A percentile compares a stretch with the other conserved stretches of the same genome.
phyloP scores from a whole-genome alignment of 2,113 vertebrate genomes.

The Anarrhichthys ocellatus region DNA sequence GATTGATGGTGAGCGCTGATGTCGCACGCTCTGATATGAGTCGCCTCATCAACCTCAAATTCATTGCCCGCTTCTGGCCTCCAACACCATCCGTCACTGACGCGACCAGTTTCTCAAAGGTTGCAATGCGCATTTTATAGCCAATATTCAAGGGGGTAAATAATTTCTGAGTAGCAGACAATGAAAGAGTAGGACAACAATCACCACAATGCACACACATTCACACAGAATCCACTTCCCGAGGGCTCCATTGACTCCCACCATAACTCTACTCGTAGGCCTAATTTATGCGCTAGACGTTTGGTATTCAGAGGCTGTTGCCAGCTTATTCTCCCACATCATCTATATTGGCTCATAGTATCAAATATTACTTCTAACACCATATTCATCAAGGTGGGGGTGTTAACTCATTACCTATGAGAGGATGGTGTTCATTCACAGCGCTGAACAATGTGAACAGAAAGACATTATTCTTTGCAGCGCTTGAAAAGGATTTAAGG shows the following conservation, averaged over 20 bases:
- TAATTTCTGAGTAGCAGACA: constrained; percentile 66
- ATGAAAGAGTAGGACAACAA: constrained; percentile 60
- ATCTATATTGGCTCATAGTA: constrained; percentile 54
- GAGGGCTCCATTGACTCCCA: constrained; percentile 34
- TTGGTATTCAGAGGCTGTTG: constrained; percentile 46
- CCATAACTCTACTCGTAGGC: constrained; percentile 56
- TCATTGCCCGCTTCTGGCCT: constrained; percentile 78
- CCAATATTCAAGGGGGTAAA: constrained; percentile 70
- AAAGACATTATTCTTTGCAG: constrained; percentile 40
- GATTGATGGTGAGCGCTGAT: constrained; percentile 82
- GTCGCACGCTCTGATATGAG: constrained; percentile 81
- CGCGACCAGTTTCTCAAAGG: constrained; percentile 67
- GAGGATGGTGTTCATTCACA: constrained; percentile 44
- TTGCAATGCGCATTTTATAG: constrained; percentile 66
- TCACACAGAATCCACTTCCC: constrained; percentile 56
- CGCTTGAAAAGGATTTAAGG: constrained; percentile 18
- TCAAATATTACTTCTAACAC: constrained; percentile 57
- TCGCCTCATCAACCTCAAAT: constrained; percentile 86
- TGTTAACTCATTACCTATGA: constrained; percentile 47
- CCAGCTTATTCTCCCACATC: constrained; percentile 38
- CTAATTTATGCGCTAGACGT: constrained; percentile 45
- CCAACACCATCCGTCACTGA: constrained; percentile 78
- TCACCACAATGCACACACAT: constrained; percentile 50
- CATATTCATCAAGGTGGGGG: constrained; percentile 54
- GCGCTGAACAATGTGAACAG: not conserved